These are phyloP conservation scores for Aramus guarauna DNA, from an alignment of 2,113 vertebrate genomes.

Conservation along the genomic window DNA sequence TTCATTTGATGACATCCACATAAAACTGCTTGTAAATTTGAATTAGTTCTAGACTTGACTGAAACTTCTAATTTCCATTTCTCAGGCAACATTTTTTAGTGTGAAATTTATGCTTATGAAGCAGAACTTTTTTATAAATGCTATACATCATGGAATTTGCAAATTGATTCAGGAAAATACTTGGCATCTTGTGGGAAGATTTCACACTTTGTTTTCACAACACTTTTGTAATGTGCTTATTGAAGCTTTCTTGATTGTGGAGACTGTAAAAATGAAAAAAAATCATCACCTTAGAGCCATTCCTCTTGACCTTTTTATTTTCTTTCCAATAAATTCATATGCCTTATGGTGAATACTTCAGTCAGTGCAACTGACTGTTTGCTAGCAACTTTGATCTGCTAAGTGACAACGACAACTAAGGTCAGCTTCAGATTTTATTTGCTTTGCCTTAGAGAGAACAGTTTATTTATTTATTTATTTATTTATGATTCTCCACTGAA, in stretches of 20 bases:
- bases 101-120: background rate
- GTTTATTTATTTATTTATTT: no score
- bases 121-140: slow-evolving; percentile 6
- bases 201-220: slow-evolving; percentile 9
- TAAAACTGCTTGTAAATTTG: slow-evolving; percentile 38
- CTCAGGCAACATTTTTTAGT: background rate
- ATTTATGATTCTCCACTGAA: background rate
- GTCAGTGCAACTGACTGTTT: background rate
- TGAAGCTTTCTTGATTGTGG: background rate
- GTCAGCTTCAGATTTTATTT: background rate
- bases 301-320: background rate
- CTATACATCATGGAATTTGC: background rate
- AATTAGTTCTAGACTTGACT: slow-evolving; percentile 31
- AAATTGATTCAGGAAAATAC: background rate
- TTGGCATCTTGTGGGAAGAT: background rate
- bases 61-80: slow-evolving; percentile 38
- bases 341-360: background rate
- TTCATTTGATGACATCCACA: slow-evolving; percentile 4
- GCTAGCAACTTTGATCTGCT: background rate
- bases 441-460: background rate
- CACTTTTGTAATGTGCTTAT: background rate
- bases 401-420: background rate
- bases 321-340: background rate
- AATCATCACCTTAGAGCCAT: background rate
- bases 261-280: background rate